phyloP scores from a whole-genome alignment of 2,888 invertebrate genomes.

The Xestia c-nigrum region DNA sequence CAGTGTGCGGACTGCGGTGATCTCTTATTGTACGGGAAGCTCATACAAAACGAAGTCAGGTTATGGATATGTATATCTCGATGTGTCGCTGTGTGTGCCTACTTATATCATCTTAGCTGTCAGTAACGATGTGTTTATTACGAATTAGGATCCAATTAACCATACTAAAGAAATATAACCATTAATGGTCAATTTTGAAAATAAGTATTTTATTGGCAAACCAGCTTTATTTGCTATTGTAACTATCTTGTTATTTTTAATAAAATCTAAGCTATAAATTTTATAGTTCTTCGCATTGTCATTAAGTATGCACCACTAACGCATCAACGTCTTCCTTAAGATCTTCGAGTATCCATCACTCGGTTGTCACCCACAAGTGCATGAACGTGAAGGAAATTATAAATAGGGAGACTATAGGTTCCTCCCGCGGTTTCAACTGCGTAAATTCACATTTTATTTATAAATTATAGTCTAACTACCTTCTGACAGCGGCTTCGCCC shows the following conservation, averaged over 20 bases:
- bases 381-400: slow-evolving; percentile 29
- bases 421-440: background rate
- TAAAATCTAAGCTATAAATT: background rate
- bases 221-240: background rate
- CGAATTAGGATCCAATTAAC: background rate
- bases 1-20: too few species aligned
- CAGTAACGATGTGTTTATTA: background rate
- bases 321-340: slow-evolving; percentile 3
- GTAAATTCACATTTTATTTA: background rate
- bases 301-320: slow-evolving; percentile 16
- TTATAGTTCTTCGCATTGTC: background rate
- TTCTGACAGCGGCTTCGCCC: too few species aligned
- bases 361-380: background rate
- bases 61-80: too few species aligned
- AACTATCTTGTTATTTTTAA: background rate
- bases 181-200: background rate
- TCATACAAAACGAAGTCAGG: too few species aligned
- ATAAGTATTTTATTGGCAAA: background rate
- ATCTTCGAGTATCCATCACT: slow-evolving; percentile 24
- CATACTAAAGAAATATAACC: background rate
- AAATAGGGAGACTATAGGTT: background rate
- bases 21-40: too few species aligned
- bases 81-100: background rate
- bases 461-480: too few species aligned
- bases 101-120: background rate